A percentile compares a stretch with the other conserved stretches of the same genome.
These are phyloP conservation scores for Malacoctenus gilli DNA, from an alignment of 2,797 vertebrate species.

Conservation along the genomic window DNA sequence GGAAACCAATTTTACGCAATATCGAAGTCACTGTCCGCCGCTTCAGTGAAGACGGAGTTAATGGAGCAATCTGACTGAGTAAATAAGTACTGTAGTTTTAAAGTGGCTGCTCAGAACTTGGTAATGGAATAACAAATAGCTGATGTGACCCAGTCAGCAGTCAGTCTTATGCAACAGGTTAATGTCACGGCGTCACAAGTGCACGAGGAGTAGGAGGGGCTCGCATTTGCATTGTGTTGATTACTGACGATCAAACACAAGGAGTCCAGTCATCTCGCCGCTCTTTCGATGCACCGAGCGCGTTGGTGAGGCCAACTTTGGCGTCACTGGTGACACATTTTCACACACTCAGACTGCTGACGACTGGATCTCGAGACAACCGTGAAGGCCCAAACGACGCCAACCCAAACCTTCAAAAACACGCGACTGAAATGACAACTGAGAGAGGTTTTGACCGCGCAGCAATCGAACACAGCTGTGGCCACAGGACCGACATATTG, in stretches of 20 bases:
- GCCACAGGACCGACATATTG: no score
- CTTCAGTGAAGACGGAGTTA: not conserved
- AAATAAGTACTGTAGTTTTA: not conserved
- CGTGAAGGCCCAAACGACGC: not conserved
- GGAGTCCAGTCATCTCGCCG: not conserved
- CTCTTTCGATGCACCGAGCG: not conserved
- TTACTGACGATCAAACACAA: not conserved
- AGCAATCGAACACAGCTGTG: no score
- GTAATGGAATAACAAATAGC: not conserved
- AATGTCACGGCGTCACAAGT: not conserved
- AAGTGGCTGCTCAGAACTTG: not conserved
- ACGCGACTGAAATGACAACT: slow-evolving; percentile 16
- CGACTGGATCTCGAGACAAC: not conserved
- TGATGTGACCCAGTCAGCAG: not conserved
- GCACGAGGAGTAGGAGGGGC: not conserved
- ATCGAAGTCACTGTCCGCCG: not conserved
- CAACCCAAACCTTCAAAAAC: not conserved
- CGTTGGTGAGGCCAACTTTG: slow-evolving; percentile 3
- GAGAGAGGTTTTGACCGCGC: no score
- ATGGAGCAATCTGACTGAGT: not conserved
- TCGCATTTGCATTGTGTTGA: not conserved
- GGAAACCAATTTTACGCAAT: slow-evolving; percentile 7
- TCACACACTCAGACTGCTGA: not conserved
- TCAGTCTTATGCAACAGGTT: not conserved
- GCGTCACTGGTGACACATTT: not conserved